Evolutionary conservation across 2,888 invertebrate genomes (phyloP), one percentile per base, ranked within the genome.

Genomic region (Mallateleia sp.): DNA sequence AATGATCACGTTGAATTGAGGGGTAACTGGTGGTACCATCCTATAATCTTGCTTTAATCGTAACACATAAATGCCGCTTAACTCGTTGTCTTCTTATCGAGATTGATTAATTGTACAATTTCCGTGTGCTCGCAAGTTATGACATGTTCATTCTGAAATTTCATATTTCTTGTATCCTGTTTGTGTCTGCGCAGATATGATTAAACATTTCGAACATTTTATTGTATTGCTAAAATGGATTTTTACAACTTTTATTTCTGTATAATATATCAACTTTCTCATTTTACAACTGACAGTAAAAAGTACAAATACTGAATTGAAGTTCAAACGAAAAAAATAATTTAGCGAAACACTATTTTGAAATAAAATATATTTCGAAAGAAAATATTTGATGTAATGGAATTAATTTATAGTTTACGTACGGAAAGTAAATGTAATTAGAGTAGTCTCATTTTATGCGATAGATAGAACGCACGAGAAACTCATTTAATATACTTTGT

Each of bases 21-120:
- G 93, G 93, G 93, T 93, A 92, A 91, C 94, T 94, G 94, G 92
- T 93, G 94, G 94, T 94, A 94, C 94, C 93, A 91, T 91, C 92
- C 90, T 85, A 91, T 92, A 92, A 92, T 91, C 91, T 91, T 89
- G 89, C 89, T 91, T 92, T 91, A 90, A 90, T 90, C 91, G 91
- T 89, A 89, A 93, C 52, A 80, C 75, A 83, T 81, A 81, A 66
- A 84, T 66, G 42, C 77, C 50, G 77, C 9, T 84, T 87, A 87
- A 87, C 77, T 84, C 75, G 80, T 80, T 87, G 83, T 82, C 87
- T 87, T 75, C 77, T 71, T 67, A 81, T 87, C 78, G 84, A 81
- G 80, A 84, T 84, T 87, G 87, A 87, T 87, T 84, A 87, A 87
- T 87, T 81, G 81, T 71, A 77, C 72, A 71, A 84, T 80, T 87